These are phyloP conservation scores for Hylaea fasciaria DNA, from an alignment of 2,888 invertebrate species.

Conservation along the genomic window DNA sequence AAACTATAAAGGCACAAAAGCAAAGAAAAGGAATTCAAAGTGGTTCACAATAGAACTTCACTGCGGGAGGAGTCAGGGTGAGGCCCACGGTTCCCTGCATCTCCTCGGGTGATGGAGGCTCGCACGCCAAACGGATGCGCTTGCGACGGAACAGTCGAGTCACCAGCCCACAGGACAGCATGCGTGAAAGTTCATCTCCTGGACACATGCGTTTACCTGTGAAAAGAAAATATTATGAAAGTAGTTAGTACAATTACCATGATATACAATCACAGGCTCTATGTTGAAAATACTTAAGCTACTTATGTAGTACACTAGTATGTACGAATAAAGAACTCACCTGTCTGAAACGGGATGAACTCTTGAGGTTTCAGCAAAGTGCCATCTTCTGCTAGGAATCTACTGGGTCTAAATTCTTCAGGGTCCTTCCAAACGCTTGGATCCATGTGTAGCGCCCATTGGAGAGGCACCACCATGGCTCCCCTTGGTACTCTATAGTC, in stretches of 20 bases:
- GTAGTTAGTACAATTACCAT: too few relatives aligned
- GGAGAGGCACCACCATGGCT: slow-evolving; percentile 90
- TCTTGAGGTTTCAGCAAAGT: slow-evolving; percentile 86
- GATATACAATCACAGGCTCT: too few relatives aligned
- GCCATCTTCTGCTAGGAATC: slow-evolving; percentile 88
- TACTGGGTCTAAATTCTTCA: slow-evolving; percentile 86
- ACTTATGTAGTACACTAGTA: too few relatives aligned
- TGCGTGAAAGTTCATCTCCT: slow-evolving; percentile 92
- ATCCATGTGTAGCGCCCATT: slow-evolving; percentile 93
- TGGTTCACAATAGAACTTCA: slow-evolving; percentile 63
- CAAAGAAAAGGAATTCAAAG: slow-evolving; percentile 40
- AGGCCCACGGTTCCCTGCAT: slow-evolving; percentile 90
- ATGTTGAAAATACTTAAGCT: too few relatives aligned
- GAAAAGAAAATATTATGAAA: background rate
- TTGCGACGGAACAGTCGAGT: slow-evolving; percentile 88
- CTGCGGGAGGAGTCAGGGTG: slow-evolving; percentile 88
- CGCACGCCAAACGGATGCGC: slow-evolving; percentile 83
- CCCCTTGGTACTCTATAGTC: slow-evolving; percentile 88
- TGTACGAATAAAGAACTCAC: slow-evolving; percentile 68
- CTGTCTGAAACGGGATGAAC: slow-evolving; percentile 93
- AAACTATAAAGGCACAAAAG: too few relatives aligned
- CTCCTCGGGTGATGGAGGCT: slow-evolving; percentile 70
- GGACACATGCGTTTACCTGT: slow-evolving; percentile 93
- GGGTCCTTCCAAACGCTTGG: slow-evolving; percentile 88
- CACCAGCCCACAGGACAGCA: slow-evolving; percentile 87